phyloP scores from a whole-genome alignment of 2,888 invertebrate species.

The Polymixis lichenea region DNA sequence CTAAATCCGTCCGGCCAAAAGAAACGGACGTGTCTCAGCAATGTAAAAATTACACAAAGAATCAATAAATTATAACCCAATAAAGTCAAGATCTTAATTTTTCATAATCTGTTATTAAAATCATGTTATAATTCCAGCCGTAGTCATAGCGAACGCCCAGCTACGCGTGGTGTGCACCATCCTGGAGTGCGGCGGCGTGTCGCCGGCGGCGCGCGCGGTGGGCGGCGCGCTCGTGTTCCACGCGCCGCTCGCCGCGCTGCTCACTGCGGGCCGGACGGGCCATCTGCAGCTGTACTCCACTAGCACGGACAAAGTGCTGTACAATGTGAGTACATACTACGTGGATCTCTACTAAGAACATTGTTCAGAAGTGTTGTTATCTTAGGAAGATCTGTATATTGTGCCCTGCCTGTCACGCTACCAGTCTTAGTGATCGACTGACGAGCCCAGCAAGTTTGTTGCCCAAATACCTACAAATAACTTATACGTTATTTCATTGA shows the following conservation, averaged over 20 bases:
- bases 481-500: neutral
- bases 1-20: too few relatives aligned
- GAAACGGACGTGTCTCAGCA: neutral
- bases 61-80: neutral
- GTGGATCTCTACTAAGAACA: too few relatives aligned
- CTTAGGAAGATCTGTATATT: too few relatives aligned
- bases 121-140: slow-evolving; percentile 74
- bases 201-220: slow-evolving; percentile 77
- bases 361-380: too few relatives aligned
- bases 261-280: slow-evolving; percentile 85
- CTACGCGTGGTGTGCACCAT: slow-evolving; percentile 83
- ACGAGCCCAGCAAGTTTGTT: too few relatives aligned
- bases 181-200: slow-evolving; percentile 86
- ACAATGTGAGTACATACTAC: slow-evolving; percentile 80
- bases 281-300: slow-evolving; percentile 87
- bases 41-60: neutral
- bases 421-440: too few relatives aligned
- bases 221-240: slow-evolving; percentile 80
- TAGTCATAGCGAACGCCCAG: slow-evolving; percentile 83
- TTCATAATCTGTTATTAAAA: neutral
- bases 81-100: neutral
- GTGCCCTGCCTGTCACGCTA: too few relatives aligned
- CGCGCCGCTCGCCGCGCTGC: slow-evolving; percentile 76
- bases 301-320: slow-evolving; percentile 84
- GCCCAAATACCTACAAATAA: neutral